A percentile compares a stretch with the other conserved stretches of the same genome.
phyloP scores from a whole-genome alignment of 2,888 invertebrate genomes.

The Campoplex capitator region DNA sequence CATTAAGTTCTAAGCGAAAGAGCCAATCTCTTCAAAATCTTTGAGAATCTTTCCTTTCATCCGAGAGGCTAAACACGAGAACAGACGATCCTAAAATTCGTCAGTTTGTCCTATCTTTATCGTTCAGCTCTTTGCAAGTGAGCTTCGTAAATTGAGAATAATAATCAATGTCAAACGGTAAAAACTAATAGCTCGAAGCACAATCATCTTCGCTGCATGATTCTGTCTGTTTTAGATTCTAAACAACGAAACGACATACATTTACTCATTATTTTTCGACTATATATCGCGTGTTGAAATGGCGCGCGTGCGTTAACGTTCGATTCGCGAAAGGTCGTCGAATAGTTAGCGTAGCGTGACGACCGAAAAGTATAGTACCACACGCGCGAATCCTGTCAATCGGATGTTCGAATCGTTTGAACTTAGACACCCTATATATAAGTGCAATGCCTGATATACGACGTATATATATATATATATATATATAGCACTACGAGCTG shows the following conservation, averaged over 20 bases:
- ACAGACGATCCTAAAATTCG: background rate
- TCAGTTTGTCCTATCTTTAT: background rate
- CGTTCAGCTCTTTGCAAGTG: background rate
- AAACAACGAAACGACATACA: constrained; percentile 1
- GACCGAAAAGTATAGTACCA: constrained; percentile 54
- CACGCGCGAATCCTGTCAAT: constrained; percentile 32
- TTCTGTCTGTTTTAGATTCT: background rate
- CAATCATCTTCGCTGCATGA: background rate
- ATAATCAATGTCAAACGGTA: background rate
- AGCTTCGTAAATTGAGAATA: background rate
- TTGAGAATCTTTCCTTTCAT: background rate
- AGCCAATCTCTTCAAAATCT: background rate
- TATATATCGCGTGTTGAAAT: constrained; percentile 30
- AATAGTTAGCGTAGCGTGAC: constrained; percentile 65
- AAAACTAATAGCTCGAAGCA: background rate
- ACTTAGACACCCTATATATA: constrained; percentile 61
- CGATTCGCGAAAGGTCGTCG: constrained; percentile 65
- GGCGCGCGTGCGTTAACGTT: constrained; percentile 48
- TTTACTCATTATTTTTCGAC: constrained; percentile 1
- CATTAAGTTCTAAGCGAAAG: background rate
- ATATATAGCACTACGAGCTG: background rate
- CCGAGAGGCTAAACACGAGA: background rate
- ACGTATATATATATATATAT: constrained; percentile 18
- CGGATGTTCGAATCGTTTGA: constrained; percentile 13
- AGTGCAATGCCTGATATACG: background rate